Base-by-base conservation (phyloP, 2,888 invertebrate species). In the Oegoconia quadripuncta region DNA sequence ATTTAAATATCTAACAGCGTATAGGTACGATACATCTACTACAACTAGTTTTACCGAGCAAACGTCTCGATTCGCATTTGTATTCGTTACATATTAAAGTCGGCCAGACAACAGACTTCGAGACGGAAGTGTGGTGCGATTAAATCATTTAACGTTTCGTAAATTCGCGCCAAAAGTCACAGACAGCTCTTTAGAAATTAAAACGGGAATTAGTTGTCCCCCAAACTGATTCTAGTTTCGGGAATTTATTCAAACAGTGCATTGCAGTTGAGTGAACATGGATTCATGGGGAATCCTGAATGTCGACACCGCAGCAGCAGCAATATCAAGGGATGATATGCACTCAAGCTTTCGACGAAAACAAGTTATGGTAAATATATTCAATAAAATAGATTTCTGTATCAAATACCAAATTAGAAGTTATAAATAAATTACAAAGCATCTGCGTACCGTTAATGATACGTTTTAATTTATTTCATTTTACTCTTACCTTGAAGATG, bases 231-330 rank as follows among this genome's bases (percentile, higher is more conserved):
- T n/a, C n/a, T n/a, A n/a, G n/a, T n/a, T n/a, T n/a, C n/a, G n/a
- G n/a, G n/a, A n/a, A n/a, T n/a, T n/a, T n/a, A n/a, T n/a, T n/a
- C n/a, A n/a, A n/a, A n/a, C n/a, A n/a, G n/a, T n/a, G n/a, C n/a
- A n/a, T n/a, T n/a, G n/a, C n/a, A n/a, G n/a, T n/a, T 56, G 51
- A 57, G 38, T 45, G 52, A 62, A 52, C 44, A 93, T 93, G 93
- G 93, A 93, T 88, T 91, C 90, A 55, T 93, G 93, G 93, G 92
- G 91, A 44, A 91, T 90, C 55, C 75, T 93, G 64, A 91, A 90
- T 55, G 91, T 90, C 55, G 91, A 91, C 59, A 87, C 89, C 40
- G 89, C 90, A 29, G 84, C 90, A 32, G 90, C 91, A 45, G 93
- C 92, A 12, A 90, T 93, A 56, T 91, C 90, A 41, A 90, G 93